Conservation (phyloP, 2,113 vertebrate genomes). For the Ciconia boyciana region DNA sequence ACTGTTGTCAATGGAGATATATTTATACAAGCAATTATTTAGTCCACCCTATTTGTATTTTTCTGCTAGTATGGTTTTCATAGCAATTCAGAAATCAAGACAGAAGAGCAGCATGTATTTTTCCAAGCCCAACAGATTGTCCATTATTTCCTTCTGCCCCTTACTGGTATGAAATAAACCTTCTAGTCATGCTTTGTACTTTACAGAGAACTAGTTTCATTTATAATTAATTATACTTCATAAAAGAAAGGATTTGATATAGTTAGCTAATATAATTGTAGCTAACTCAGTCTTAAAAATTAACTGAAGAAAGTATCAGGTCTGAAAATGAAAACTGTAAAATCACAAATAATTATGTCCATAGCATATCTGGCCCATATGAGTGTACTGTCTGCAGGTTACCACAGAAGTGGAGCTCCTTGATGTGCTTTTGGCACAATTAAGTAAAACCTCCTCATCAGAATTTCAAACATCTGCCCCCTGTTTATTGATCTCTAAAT, state of each 20-base stretch:
- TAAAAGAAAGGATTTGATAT: background rate
- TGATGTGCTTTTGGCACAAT: slow-evolving; percentile 20
- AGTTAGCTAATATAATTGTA: background rate
- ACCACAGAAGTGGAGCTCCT: background rate
- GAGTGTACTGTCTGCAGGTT: background rate
- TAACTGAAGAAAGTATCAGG: background rate
- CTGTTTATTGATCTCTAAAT: background rate
- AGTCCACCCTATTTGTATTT: background rate
- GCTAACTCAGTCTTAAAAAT: background rate
- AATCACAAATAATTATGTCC: slow-evolving; percentile 10
- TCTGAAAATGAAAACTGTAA: slow-evolving; percentile 2
- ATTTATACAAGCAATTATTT: background rate
- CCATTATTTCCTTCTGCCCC: background rate
- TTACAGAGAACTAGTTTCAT: background rate
- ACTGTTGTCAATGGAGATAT: background rate
- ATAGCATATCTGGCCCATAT: background rate
- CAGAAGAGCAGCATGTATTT: background rate
- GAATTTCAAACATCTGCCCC: slow-evolving; percentile 47
- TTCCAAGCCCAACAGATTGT: background rate
- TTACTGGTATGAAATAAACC: background rate
- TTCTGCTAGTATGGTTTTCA: background rate
- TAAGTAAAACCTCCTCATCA: slow-evolving; percentile 45
- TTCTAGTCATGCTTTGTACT: background rate
- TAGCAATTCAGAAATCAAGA: background rate
- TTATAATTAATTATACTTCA: slow-evolving; percentile 17